Percentiles rank a stretch among this genome's conserved stretches.
Conservation (phyloP, 2,113 vertebrate species). For the Circaetus cinerascens region DNA sequence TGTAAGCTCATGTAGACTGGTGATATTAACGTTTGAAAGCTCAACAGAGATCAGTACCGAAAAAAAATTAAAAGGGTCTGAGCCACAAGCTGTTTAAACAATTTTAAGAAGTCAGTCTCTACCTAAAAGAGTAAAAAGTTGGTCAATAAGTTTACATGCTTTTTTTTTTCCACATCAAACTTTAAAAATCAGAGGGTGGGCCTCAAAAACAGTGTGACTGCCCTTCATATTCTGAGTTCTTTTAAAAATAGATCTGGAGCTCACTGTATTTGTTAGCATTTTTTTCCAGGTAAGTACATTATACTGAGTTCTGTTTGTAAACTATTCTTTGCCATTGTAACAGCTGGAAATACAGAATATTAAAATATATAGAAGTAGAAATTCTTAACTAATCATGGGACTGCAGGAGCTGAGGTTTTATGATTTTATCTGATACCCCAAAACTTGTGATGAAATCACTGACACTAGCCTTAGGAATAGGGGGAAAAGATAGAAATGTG, state of each 20-base stretch:
- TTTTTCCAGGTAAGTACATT: background rate
- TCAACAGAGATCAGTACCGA: background rate
- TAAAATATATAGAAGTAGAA: background rate
- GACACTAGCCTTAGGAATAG: background rate
- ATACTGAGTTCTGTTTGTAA: background rate
- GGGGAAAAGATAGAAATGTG: accelerated
- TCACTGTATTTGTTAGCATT: accelerated
- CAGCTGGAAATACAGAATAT: background rate
- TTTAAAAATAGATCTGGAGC: background rate
- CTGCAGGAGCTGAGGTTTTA: background rate
- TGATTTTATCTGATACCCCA: background rate
- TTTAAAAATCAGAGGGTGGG: background rate
- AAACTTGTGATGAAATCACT: background rate
- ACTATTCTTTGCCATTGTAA: background rate
- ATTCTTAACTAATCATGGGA: background rate
- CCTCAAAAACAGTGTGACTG: background rate
- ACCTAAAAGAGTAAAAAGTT: background rate
- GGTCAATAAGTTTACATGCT: background rate
- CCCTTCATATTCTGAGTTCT: background rate
- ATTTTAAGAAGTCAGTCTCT: background rate
- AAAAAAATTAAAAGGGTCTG: background rate
- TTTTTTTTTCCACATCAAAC: background rate
- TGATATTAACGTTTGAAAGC: background rate
- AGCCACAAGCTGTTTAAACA: background rate
- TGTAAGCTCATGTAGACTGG: background rate